Conservation (phyloP, 2,888 invertebrate species). For the Meghimatium bilineatum region DNA sequence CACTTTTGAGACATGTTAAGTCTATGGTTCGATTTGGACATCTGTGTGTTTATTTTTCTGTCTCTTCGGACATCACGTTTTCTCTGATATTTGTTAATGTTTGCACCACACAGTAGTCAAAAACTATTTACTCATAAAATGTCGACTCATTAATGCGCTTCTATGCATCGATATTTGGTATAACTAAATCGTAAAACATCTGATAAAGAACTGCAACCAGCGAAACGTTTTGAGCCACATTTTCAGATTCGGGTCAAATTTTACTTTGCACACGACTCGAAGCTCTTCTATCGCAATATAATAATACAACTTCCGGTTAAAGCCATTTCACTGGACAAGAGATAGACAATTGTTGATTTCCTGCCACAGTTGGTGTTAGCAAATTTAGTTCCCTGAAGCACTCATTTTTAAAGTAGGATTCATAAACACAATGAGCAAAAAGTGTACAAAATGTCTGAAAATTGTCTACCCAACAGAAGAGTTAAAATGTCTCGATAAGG, state of each 20-base stretch:
- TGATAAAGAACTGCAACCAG: too few species aligned
- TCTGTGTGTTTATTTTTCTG: too few species aligned
- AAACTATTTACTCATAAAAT: too few species aligned
- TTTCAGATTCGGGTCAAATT: neutral
- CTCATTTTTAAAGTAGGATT: neutral
- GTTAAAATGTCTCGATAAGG: conserved; percentile 99
- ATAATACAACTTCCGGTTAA: conserved; percentile 39
- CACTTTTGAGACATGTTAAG: too few species aligned
- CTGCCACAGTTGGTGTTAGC: conserved; percentile 2
- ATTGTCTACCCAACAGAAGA: conserved; percentile 99
- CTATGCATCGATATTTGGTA: too few species aligned
- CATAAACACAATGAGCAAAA: conserved; percentile 55
- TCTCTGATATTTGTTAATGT: too few species aligned
- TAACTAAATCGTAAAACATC: too few species aligned
- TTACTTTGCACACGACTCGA: conserved; percentile 55
- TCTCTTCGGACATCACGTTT: too few species aligned
- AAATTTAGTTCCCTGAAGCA: conserved; percentile 16
- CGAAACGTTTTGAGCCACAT: neutral
- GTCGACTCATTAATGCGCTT: too few species aligned
- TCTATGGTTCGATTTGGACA: too few species aligned
- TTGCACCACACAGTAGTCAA: too few species aligned
- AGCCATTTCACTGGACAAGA: conserved; percentile 49
- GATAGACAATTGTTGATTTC: conserved; percentile 50
- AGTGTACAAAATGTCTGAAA: conserved; percentile 87
- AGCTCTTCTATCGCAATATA: neutral